Evolutionary conservation across 2,888 invertebrate genomes (phyloP), one percentile per base, ranked within the genome.

Genomic region (Polydrusus cervinus): DNA sequence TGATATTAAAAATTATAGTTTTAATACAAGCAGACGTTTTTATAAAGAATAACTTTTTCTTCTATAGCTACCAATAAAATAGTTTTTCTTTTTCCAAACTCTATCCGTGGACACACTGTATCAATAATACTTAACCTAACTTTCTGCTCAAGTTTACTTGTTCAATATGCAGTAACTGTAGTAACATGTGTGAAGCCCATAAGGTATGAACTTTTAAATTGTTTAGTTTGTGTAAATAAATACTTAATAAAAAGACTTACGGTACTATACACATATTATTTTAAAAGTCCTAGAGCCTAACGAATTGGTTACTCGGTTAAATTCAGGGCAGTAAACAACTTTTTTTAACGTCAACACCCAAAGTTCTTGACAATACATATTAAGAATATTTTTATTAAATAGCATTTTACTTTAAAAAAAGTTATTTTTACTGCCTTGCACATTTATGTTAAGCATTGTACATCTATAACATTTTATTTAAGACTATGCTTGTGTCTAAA

Each of bases 161-260:
- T 25, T 25, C 25, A 25, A 5, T 5, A 25, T 25, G 25, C 5
- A 25, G 25, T 25, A 3, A 25, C 25, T 25, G 25, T 25, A 25
- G 25, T 25, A 3, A 25, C 25, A 5, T 25, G 5, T 25, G 25
- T 25, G 25, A 5, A 1, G 25, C 30, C 55, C 60, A 34, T 38
- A 72, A 72, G 47, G 38, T 66, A 60, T 25, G 53, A 66, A 49
- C 53, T 47, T 43, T 55, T 64, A 71, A 61, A 66, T 45, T 66
- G 57, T 72, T 65, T 49, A 49, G 47, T 9, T 30, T 34, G 51
- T 3, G 16, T 66, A 67, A 67, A 53, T 67, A 67, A 67, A 67
- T 38, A 38, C 38, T 67, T 67, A 66, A 14, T 30, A 13, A 16
- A 53, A 67, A 53, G 53, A 34, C 67, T 67, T 67, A 67, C 55